Evolutionary conservation across 2,113 vertebrate genomes (phyloP).

Genomic region (Phocoena sinus): DNA sequence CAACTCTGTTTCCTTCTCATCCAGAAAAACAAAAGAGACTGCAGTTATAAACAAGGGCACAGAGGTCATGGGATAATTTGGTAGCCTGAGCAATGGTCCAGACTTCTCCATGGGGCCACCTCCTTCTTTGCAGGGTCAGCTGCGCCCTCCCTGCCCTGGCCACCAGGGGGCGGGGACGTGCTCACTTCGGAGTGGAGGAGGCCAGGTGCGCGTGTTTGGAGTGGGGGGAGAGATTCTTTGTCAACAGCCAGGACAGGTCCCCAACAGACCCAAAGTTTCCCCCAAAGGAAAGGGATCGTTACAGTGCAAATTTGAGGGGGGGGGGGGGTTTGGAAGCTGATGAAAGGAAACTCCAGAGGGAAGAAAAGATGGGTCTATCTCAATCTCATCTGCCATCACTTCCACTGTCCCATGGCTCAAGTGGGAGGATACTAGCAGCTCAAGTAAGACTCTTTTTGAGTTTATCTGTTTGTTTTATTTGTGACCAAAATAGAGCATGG

Average conservation of each 20-base stretch:
- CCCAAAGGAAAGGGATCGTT: not conserved
- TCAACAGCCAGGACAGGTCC: not conserved
- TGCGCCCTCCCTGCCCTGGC: not conserved
- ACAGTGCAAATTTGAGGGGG: conserved; percentile 26
- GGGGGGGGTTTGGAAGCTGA: not conserved
- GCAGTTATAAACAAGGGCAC: not conserved
- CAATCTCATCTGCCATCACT: fast-evolving
- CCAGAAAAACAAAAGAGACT: not conserved
- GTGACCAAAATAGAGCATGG: not conserved
- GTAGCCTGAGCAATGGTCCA: conserved; percentile 39
- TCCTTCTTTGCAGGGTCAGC: not conserved
- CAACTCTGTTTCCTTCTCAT: conserved; percentile 70
- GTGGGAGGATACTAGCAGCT: not conserved
- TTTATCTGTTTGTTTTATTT: not conserved
- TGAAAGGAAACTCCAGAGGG: not conserved
- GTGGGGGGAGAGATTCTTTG: not conserved
- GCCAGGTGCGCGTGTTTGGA: not conserved
- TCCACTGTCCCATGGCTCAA: not conserved
- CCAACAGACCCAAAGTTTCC: not conserved
- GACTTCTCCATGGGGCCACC: not conserved
- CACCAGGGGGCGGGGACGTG: fast-evolving
- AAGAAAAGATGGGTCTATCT: too few relatives aligned
- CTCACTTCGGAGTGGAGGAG: not conserved
- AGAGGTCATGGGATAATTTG: conserved; percentile 72
- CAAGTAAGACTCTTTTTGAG: not conserved